These are phyloP conservation scores for Halictus ligatus DNA, from an alignment of 2,888 invertebrate genomes.

Conservation along the genomic window DNA sequence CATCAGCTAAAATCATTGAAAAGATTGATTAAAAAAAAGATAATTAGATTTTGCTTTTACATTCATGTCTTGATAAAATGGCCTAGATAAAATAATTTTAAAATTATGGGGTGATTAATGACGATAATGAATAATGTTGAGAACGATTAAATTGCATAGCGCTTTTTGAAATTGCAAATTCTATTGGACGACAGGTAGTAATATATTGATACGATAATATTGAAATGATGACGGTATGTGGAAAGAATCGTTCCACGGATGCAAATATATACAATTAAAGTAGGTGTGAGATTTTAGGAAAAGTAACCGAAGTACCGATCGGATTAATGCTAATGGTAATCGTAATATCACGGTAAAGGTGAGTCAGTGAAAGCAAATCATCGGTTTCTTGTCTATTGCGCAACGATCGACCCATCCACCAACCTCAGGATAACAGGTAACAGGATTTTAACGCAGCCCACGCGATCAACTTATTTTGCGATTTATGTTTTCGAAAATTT, in stretches of 20 bases:
- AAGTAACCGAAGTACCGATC: constrained; percentile 72
- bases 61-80: neutral
- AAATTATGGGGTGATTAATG: neutral
- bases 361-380: constrained; percentile 82
- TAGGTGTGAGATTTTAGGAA: constrained; percentile 71
- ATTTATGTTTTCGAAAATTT: neutral
- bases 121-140: neutral
- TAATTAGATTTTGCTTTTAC: neutral
- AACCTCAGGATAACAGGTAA: constrained; percentile 47
- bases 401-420: constrained; percentile 59
- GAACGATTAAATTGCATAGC: neutral
- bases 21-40: neutral
- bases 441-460: constrained; percentile 41
- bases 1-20: neutral
- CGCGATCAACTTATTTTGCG: neutral
- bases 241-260: neutral
- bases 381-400: constrained; percentile 70
- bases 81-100: neutral
- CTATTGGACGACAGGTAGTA: neutral
- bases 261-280: constrained; percentile 14
- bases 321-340: constrained; percentile 79
- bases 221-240: neutral
- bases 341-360: constrained; percentile 81
- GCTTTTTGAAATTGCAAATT: neutral
- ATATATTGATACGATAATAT: neutral